These are phyloP conservation scores for Plebejus anna DNA, from an alignment of 2,888 invertebrate species.

Conservation along the genomic window DNA sequence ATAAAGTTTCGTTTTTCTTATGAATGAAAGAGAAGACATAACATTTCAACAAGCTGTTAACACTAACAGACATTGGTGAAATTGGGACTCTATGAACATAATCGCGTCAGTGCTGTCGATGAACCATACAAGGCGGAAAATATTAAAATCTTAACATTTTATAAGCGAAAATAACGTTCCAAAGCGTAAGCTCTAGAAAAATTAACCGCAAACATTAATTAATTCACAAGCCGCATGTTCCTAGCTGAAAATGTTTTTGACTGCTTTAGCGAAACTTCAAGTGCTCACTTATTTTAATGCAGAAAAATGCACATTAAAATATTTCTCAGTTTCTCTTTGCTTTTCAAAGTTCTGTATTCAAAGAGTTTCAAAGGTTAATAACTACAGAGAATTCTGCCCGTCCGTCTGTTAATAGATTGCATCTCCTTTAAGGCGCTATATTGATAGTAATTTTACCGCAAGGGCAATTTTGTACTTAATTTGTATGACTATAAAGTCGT, in stretches of 20 bases:
- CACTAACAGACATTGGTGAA: too few relatives aligned
- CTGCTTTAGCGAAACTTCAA: slow-evolving; percentile 14
- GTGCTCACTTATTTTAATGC: slow-evolving; percentile 1
- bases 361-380: not conserved
- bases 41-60: too few relatives aligned
- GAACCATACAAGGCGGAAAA: not conserved
- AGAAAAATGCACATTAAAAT: slow-evolving; percentile 14
- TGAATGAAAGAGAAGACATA: too few relatives aligned
- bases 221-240: slow-evolving; percentile 1
- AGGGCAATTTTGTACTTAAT: too few relatives aligned
- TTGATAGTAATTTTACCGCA: too few relatives aligned
- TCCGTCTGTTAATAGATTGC: not conserved
- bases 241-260: slow-evolving; percentile 2
- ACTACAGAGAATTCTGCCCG: not conserved
- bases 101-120: too few relatives aligned
- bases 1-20: too few relatives aligned
- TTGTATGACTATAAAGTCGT: too few relatives aligned
- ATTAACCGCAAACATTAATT: slow-evolving; percentile 17
- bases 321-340: slow-evolving; percentile 11
- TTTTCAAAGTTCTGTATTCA: not conserved
- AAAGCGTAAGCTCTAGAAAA: not conserved
- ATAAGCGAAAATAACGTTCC: not conserved
- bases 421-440: not conserved
- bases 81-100: too few relatives aligned
- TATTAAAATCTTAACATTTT: not conserved